A percentile compares a stretch with the other conserved stretches of the same genome.
Evolutionary conservation across 2,113 vertebrate genomes (phyloP).

Genomic region (Oxyura jamaicensis): DNA sequence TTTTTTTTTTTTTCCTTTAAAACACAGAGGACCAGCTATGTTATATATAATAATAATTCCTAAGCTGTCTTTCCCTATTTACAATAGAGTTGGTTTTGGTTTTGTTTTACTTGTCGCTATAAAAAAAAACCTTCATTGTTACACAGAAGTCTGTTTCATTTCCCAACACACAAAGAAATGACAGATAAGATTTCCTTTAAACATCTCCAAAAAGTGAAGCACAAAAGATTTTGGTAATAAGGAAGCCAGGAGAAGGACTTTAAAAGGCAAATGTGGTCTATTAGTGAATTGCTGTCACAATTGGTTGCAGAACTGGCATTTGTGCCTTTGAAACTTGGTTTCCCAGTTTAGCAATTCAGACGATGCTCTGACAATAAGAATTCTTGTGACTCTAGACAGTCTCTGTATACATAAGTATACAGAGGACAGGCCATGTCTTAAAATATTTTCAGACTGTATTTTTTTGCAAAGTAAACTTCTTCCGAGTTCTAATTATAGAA

Average conservation of each 20-base stretch:
- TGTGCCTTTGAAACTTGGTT: neutral
- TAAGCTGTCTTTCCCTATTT: neutral
- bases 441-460: neutral
- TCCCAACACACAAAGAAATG: neutral
- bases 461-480: neutral
- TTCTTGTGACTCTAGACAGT: neutral
- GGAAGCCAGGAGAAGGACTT: neutral
- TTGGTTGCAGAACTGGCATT: neutral
- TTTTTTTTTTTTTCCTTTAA: neutral
- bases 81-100: rapidly evolving
- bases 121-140: neutral
- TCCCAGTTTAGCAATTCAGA: neutral
- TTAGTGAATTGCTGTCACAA: neutral
- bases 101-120: neutral
- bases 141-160: neutral
- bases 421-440: too few relatives aligned
- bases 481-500: neutral
- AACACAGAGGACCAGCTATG: neutral
- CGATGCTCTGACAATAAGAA: neutral
- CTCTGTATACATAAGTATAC: neutral
- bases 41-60: neutral
- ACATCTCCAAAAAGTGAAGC: neutral
- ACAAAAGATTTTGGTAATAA: neutral
- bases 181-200: neutral
- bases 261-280: neutral